Base-by-base conservation (phyloP, 30 jellyfish, hydroid and myxozoan species). In the Aurelia aurita region DNA sequence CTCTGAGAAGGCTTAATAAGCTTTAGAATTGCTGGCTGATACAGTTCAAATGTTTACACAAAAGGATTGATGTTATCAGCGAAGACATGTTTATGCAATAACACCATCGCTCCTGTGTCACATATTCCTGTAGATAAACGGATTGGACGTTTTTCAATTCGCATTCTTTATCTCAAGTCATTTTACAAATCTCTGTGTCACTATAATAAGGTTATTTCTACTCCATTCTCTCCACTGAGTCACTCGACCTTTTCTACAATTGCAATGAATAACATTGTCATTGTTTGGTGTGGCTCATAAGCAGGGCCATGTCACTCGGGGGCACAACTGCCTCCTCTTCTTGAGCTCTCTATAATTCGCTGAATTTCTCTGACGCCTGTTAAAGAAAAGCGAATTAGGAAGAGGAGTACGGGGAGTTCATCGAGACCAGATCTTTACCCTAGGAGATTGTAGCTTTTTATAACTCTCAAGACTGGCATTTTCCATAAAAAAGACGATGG, bases 11-110 rank as follows among this genome's bases (percentile, higher is more conserved):
- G 85, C 85, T 82, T 82, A 66, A 82, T 22, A 61, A 68, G 68
- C 77, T 69, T 49, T 34, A 35, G 84, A 82, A 82, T 67, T 55
- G 91, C 57, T 54, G 71, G 91, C 69, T 82, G 91, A 82, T 82
- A 82, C 91, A 66, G 91, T 82, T 64, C 75, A 80, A 58, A 69
- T 44, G 74, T 68, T 74, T 32, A 72, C 45, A 82, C 78, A 54
- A 82, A 62, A 27, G 72, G 76, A 31, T 13, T n/a, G 91, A 82
- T 82, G 85, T 82, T 83, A 83, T 83, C 93, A 45, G 43, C 44
- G 25, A n/a, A 57, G 77, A 25, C 13, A 82, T 74, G 85, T 58
- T 47, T 63, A 82, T 82, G 69, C 63, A 69, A 82, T 82, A 82
- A 82, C 64, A 34, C 27, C 69, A 67, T 29, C 46, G 79, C 55